phyloP scores from a whole-genome alignment of 2,797 vertebrate species.

The Lemur catta region DNA sequence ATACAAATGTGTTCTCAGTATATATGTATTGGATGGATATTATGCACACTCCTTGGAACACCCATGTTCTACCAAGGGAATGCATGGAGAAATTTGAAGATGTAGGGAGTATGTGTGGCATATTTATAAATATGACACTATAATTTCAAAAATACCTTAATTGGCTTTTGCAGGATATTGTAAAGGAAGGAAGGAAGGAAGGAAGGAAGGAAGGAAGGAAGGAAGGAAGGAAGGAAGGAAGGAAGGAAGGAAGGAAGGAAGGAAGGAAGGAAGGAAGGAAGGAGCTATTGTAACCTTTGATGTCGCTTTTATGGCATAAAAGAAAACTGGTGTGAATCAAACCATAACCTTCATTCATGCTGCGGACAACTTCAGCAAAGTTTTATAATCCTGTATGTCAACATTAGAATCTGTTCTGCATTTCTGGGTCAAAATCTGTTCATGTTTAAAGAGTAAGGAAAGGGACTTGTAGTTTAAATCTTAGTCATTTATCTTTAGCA shows the following conservation, averaged over 20 bases:
- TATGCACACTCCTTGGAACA: background rate
- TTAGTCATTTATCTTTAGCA: conserved; percentile 27
- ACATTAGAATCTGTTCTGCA: background rate
- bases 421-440: conserved; percentile 41
- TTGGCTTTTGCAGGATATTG: background rate
- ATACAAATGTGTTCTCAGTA: background rate
- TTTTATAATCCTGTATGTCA: conserved; percentile 21
- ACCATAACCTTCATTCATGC: background rate
- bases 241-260: background rate
- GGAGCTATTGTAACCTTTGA: background rate
- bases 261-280: background rate
- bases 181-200: background rate
- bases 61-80: background rate
- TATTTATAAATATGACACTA: background rate
- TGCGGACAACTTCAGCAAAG: background rate
- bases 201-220: background rate
- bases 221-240: background rate
- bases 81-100: background rate
- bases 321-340: background rate
- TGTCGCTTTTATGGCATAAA: conserved; percentile 15
- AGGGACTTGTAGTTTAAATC: background rate
- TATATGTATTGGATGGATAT: background rate
- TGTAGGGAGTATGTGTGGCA: background rate
- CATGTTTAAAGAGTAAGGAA: background rate
- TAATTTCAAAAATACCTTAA: background rate